Conservation (phyloP, 2,797 vertebrate genomes). For the Australoheros facetus region DNA sequence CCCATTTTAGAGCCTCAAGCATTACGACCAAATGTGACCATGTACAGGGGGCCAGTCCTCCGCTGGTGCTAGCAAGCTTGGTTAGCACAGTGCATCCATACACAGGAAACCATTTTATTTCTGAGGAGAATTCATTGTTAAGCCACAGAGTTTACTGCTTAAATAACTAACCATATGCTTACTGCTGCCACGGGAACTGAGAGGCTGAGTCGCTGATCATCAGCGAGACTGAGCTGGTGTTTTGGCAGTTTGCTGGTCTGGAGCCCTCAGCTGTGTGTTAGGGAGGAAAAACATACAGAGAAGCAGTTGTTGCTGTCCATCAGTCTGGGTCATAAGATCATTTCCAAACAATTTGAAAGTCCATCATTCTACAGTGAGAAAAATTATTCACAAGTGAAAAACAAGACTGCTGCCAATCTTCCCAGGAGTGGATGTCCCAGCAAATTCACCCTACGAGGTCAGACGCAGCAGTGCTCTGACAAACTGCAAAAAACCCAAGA, state of each 20-base stretch:
- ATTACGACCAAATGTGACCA: not conserved
- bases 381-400: no score
- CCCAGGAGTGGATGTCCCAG: not conserved
- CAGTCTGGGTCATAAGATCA: no score
- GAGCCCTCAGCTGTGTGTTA: no score
- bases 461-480: not conserved
- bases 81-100: not conserved
- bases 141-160: not conserved
- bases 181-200: fast-evolving
- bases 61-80: not conserved
- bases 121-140: no score
- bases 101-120: not conserved
- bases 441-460: not conserved
- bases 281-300: no score
- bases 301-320: no score
- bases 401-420: not conserved
- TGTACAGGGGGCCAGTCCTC: not conserved
- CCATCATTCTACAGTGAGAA: no score
- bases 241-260: no score
- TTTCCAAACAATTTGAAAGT: no score
- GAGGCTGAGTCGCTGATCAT: fast-evolving
- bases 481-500: fast-evolving
- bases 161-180: fast-evolving
- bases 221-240: no score
- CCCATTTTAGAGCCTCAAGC: fast-evolving